phyloP scores from a whole-genome alignment of 2,888 invertebrate genomes.

The Anoplius nigerrimus region DNA sequence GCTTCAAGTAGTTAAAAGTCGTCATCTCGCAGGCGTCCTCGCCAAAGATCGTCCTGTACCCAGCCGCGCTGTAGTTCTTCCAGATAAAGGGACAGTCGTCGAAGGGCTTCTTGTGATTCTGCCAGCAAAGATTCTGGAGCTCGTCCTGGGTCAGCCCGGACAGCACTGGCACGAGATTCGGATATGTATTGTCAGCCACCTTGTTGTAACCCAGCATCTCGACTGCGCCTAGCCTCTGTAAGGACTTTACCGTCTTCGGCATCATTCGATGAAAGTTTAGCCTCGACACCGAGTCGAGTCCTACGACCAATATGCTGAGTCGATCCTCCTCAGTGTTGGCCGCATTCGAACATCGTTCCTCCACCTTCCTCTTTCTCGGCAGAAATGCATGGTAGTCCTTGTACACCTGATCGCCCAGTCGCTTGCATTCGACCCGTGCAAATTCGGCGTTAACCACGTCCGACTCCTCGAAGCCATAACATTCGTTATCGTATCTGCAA shows the following conservation, averaged over 20 bases:
- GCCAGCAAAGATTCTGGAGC: conserved; percentile 82
- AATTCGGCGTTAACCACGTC: conserved; percentile 80
- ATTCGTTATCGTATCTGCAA: conserved; percentile 75
- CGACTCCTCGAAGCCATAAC: conserved; percentile 76
- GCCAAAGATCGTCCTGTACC: conserved; percentile 87
- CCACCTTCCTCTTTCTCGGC: conserved; percentile 73
- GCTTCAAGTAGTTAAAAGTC: conserved; percentile 87
- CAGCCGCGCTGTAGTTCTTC: conserved; percentile 84
- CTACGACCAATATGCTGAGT: conserved; percentile 86
- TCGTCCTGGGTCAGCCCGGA: conserved; percentile 84
- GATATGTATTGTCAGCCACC: conserved; percentile 95
- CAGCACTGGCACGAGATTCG: conserved; percentile 89
- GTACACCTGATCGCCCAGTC: conserved; percentile 75
- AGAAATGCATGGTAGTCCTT: conserved; percentile 83
- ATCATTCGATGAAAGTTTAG: conserved; percentile 90
- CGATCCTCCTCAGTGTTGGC: conserved; percentile 59
- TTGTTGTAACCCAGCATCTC: conserved; percentile 94
- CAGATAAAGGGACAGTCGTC: conserved; percentile 91
- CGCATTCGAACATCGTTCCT: conserved; percentile 54
- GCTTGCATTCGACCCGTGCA: conserved; percentile 81
- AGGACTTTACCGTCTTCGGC: conserved; percentile 81
- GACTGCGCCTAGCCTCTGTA: conserved; percentile 81
- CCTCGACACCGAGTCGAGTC: conserved; percentile 90
- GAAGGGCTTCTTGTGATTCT: conserved; percentile 78
- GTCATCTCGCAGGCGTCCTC: conserved; percentile 89